Conservation (phyloP, 1,140 invertebrate species). For the Drosophila prosaltans region DNA sequence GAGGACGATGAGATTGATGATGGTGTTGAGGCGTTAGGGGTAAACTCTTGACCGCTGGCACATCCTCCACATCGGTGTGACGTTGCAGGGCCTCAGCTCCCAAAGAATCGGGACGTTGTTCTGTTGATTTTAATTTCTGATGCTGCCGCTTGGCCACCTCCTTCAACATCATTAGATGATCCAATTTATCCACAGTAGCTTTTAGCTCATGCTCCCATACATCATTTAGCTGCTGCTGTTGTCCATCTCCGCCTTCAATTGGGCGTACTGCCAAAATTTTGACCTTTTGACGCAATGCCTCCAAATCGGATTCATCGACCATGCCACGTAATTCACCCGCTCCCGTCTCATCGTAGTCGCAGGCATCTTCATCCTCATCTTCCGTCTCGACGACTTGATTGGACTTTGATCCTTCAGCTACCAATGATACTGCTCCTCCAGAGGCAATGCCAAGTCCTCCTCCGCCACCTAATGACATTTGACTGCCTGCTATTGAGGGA, state of each 20-base stretch:
- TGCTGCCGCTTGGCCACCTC: conserved; percentile 71
- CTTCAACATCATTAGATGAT: conserved; percentile 86
- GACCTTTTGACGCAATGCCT: conserved; percentile 84
- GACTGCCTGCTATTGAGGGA: conserved; percentile 76
- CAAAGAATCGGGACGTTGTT: conserved; percentile 66
- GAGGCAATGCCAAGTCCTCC: background rate
- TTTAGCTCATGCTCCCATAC: conserved; percentile 87
- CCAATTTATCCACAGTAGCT: conserved; percentile 87
- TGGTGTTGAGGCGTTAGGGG: conserved; percentile 74
- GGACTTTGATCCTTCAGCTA: conserved; percentile 39
- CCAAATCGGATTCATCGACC: conserved; percentile 71
- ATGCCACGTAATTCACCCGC: conserved; percentile 59
- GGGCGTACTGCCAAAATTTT: conserved; percentile 86
- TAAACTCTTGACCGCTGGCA: conserved; percentile 59
- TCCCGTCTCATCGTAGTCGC: conserved; percentile 68
- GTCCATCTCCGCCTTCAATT: conserved; percentile 86
- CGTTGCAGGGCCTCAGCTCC: conserved; percentile 71
- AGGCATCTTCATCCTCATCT: conserved; percentile 80
- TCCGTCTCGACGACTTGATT: background rate
- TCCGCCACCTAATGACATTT: conserved; percentile 70
- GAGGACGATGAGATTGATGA: conserved; percentile 53
- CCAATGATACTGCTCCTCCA: conserved; percentile 27
- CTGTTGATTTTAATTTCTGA: conserved; percentile 46
- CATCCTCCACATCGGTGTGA: conserved; percentile 55
- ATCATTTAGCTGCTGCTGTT: conserved; percentile 85